phyloP scores from a whole-genome alignment of 2,888 invertebrate species.

The Cephonodes hylas region DNA sequence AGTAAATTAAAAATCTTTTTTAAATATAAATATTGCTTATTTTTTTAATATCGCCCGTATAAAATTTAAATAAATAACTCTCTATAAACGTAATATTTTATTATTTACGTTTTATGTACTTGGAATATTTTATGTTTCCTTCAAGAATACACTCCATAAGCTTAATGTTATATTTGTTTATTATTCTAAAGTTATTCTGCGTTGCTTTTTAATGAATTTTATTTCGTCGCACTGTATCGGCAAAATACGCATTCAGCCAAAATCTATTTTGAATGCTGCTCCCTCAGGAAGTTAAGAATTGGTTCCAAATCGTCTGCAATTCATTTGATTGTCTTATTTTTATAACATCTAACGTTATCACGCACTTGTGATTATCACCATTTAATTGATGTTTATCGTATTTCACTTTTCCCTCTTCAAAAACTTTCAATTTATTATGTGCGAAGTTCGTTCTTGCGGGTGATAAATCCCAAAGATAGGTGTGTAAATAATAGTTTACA shows the following conservation, averaged over 20 bases:
- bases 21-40: no score
- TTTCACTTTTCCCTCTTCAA: no score
- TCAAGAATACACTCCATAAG: no score
- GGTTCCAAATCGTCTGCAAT: not conserved
- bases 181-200: not conserved
- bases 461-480: not conserved
- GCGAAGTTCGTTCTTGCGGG: not conserved
- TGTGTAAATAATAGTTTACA: not conserved
- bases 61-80: no score
- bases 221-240: not conserved
- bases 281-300: not conserved
- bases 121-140: no score
- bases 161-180: not conserved
- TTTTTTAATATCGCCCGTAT: no score
- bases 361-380: no score
- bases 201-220: not conserved
- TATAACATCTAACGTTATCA: no score
- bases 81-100: no score
- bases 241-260: not conserved
- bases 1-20: no score
- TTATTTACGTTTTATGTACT: no score
- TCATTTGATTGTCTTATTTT: not conserved
- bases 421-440: not conserved
- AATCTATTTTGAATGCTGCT: not conserved
- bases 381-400: no score